Conservation (phyloP, 1,140 invertebrate genomes). For the Drosophila orena region DNA sequence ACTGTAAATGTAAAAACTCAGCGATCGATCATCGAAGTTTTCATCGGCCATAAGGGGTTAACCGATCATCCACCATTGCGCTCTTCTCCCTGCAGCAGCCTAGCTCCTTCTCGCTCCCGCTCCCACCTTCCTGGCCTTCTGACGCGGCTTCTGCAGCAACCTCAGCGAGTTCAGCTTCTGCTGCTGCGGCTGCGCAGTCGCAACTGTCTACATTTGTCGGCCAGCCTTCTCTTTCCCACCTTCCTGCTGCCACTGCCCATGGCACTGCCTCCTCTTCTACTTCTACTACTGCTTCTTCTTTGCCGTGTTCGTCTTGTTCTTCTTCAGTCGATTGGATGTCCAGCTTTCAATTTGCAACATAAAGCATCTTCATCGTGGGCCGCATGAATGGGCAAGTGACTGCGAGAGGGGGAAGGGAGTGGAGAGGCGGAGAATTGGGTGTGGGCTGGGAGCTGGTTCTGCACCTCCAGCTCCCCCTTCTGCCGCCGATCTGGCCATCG, state of each 20-base stretch:
- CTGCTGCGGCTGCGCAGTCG: conserved; percentile 60
- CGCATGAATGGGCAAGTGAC: conserved; percentile 72
- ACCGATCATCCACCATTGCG: conserved; percentile 23
- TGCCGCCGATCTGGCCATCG: neutral
- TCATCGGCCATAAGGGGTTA: conserved; percentile 22
- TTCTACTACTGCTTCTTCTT: neutral
- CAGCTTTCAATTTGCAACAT: conserved; percentile 83
- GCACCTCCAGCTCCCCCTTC: conserved; percentile 12
- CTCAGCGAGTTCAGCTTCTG: neutral
- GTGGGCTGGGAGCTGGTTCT: conserved; percentile 61
- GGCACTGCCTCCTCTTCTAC: no score
- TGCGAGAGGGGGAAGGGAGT: neutral
- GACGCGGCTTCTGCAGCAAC: conserved; percentile 19
- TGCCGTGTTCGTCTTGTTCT: conserved; percentile 37
- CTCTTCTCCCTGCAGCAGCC: neutral
- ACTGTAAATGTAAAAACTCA: no score
- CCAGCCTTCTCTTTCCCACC: conserved; percentile 44
- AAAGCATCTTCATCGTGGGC: conserved; percentile 83
- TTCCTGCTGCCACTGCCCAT: conserved; percentile 10
- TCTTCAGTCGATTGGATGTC: conserved; percentile 77
- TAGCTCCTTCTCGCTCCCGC: conserved; percentile 10
- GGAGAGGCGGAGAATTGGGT: conserved; percentile 7
- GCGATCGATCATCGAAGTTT: neutral
- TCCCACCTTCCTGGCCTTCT: conserved; percentile 30
- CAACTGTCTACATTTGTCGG: conserved; percentile 73